Base-by-base conservation (phyloP, 2,888 invertebrate species). In the Eristalinus sepulchralis region DNA sequence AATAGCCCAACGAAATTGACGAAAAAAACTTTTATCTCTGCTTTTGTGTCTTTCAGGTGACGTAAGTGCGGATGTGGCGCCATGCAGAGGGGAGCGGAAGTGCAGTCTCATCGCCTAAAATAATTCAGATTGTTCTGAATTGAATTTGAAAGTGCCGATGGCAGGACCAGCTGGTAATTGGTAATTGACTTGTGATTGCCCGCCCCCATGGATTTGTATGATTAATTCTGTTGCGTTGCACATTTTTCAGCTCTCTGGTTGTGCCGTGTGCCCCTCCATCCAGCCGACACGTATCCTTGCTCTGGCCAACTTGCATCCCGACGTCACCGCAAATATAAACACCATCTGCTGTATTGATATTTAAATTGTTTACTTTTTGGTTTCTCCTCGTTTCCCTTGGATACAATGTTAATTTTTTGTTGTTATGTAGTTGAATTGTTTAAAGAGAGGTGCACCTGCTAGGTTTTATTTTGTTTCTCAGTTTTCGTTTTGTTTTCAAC, bases 51-150 rank as follows among this genome's bases (percentile, higher is more conserved):
- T 84, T 67, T 0, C 62, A 85, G 84, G 62, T 85, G 84, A 81
- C 84, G 84, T 77, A 85, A 81, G 63, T 33, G 47, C 72, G 81
- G 72, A 81, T 81, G 72, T 77, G 84, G 81, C 84, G 84, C 84
- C 81, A 81, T 71, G 81, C 63, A 68, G 72, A 47, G 67, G 17
- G 24, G 64, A 80, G 64, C 66, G 70, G 55, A 75, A 27, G 60
- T 75, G 70, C 68, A 57, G 67, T 68, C 59, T 64, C 33, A 83
- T 63, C 73, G 60, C 67, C 60, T 31, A 47, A 62, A 67, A 78
- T 47, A 34, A 47, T 77, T 57, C 24, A 31, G 33, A 63, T 68
- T 60, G 11, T 57, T 22, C 9, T 57, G 57, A 22, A 57, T 24
- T 57, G 10, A 27, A 27, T 57, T 57, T 33, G 27, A 33, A 34